Conservation (phyloP, 2,113 vertebrate species). For the Otocyon megalotis region DNA sequence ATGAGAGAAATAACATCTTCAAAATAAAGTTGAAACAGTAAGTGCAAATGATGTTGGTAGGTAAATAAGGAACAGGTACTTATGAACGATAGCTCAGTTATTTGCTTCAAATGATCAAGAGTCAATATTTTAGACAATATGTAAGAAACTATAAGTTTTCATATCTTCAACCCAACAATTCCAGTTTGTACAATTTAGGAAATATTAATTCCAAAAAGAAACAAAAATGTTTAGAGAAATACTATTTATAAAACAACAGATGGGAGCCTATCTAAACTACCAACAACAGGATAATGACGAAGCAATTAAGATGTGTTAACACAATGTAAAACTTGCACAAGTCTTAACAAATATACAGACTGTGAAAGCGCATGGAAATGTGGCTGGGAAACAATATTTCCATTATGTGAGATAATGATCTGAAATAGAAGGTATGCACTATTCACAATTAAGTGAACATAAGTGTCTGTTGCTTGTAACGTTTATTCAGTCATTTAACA, state of each 20-base stretch:
- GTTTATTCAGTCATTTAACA: background rate
- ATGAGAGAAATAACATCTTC: background rate
- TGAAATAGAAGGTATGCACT: background rate
- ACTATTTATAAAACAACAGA: background rate
- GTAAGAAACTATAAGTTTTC: background rate
- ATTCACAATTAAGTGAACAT: background rate
- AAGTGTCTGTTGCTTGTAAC: background rate
- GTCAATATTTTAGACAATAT: background rate
- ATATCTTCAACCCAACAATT: background rate
- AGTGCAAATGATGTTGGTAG: background rate
- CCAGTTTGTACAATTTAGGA: background rate
- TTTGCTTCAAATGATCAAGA: background rate
- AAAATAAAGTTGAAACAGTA: background rate
- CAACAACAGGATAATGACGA: background rate
- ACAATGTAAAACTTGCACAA: background rate
- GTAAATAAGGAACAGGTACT: background rate
- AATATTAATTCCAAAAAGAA: background rate
- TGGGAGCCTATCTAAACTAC: background rate
- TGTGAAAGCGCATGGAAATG: background rate
- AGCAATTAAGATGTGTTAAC: background rate
- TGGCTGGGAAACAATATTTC: background rate
- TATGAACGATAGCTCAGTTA: background rate
- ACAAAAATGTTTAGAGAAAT: background rate
- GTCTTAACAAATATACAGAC: background rate
- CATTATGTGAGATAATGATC: background rate